Base-by-base conservation (phyloP, 1,140 invertebrate species). In the Platyscapa corneri region DNA sequence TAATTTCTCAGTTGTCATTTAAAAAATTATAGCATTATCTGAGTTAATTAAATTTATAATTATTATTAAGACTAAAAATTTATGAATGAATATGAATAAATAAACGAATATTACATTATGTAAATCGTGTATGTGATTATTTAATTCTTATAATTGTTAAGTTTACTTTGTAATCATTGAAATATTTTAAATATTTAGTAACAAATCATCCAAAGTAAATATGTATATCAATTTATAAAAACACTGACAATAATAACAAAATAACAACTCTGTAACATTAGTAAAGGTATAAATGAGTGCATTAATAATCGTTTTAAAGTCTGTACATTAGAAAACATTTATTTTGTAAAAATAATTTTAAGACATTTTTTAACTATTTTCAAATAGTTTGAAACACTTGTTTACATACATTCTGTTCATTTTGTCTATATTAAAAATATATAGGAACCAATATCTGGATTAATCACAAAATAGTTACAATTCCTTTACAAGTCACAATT, bases 381-480 rank as follows among this genome's bases (percentile, higher is more conserved):
- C 32, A 39, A 56, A 53, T 12, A 30, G 7, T 37, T 30, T 76
- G 37, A 67, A 72, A n/a, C n/a, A 76, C 30, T 76, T 39, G 23
- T 56, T 37, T 39, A 79, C 20, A 83, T 49, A 37, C 56, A 64
- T 70, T n/a, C 32, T 81, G 42, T 39, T 79, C 16, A 16, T 30
- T 65, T 46, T 39, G 30, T 77, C 49, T 79, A 60, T 27, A 74
- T 75, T 82, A n/a, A 74, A 83, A 65, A 84, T 78, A 72, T 77
- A 85, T 79, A 84, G 75, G 56, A 87, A 76, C 83, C 46, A 82
- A 78, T 37, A 39, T 72, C 30, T 39, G 14, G 14, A 39, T 72
- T 74, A 82, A 16, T 37, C 53, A 82, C 32, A 37, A 78, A 64
- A 30, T 32, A 64, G 34, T 18, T 60, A 82, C 30, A 72, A 72